Conservation (phyloP, 2,888 invertebrate genomes). For the Ischnura elegans region DNA sequence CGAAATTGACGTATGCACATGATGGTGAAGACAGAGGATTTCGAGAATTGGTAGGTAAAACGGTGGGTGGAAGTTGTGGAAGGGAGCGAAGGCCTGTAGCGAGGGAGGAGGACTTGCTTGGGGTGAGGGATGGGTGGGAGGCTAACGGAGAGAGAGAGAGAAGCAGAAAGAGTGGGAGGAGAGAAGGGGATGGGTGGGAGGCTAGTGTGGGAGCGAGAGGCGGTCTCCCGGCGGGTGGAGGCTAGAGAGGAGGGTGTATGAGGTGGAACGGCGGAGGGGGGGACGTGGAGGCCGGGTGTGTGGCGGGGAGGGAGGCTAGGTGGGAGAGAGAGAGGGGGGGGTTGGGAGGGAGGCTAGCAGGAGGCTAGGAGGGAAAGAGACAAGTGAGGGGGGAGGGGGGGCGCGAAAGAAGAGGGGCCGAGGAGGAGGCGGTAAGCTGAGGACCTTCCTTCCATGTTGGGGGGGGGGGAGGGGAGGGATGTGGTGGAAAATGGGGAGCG, state of each 20-base stretch:
- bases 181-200: constrained; percentile 34
- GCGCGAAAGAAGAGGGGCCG: background rate
- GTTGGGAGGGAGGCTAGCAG: constrained; percentile 23
- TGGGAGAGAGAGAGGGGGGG: background rate
- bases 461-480: background rate
- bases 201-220: constrained; percentile 42
- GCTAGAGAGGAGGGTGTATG: constrained; percentile 38
- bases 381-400: background rate
- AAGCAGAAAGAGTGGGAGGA: background rate
- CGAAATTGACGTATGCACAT: background rate
- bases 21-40: background rate
- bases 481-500: background rate
- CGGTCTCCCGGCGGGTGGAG: constrained; percentile 13
- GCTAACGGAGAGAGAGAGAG: constrained; percentile 48
- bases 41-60: constrained; percentile 40
- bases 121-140: constrained; percentile 38
- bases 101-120: background rate
- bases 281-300: background rate
- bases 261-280: constrained; percentile 4
- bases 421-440: constrained; percentile 27
- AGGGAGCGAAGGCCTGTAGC: background rate
- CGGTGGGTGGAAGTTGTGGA: background rate
- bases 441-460: background rate
- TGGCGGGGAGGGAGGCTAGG: background rate
- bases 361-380: background rate